Percentiles rank a stretch among this genome's conserved stretches.
phyloP scores from a whole-genome alignment of 2,797 vertebrate genomes.

The Ceryle rudis region DNA sequence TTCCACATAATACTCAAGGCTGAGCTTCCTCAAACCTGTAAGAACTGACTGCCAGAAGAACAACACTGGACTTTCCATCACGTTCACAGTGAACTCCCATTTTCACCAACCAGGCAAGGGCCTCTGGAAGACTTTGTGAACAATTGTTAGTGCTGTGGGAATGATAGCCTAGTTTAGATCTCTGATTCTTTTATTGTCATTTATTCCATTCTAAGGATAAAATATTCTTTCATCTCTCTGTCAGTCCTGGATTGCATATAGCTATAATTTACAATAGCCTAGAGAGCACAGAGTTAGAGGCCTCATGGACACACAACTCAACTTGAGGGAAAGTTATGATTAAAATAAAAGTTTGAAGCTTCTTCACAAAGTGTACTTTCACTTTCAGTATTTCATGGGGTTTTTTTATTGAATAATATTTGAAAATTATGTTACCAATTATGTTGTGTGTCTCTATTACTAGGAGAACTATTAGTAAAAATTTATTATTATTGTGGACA shows the following conservation, averaged over 20 bases:
- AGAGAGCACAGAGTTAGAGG: not conserved
- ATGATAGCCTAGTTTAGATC: not conserved
- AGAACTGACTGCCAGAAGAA: not conserved
- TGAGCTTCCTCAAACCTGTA: not conserved
- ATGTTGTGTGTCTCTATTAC: not conserved
- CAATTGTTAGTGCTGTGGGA: not conserved
- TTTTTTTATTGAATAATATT: not conserved
- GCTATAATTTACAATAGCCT: not conserved
- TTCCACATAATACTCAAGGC: not conserved
- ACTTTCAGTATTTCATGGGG: not conserved
- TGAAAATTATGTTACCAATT: not conserved
- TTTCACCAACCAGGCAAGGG: not conserved
- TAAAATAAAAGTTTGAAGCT: not conserved
- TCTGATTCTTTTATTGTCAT: not conserved
- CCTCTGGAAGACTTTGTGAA: not conserved
- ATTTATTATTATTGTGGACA: not conserved
- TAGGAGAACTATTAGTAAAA: not conserved
- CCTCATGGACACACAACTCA: not conserved
- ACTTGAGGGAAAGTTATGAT: not conserved
- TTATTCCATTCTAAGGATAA: not conserved
- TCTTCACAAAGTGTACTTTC: not conserved
- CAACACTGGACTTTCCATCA: fast-evolving
- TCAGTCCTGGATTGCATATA: not conserved
- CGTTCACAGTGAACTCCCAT: not conserved
- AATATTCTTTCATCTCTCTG: not conserved